These are phyloP conservation scores for Drosophila simulans DNA, from an alignment of 1,140 invertebrate species.

Conservation along the genomic window DNA sequence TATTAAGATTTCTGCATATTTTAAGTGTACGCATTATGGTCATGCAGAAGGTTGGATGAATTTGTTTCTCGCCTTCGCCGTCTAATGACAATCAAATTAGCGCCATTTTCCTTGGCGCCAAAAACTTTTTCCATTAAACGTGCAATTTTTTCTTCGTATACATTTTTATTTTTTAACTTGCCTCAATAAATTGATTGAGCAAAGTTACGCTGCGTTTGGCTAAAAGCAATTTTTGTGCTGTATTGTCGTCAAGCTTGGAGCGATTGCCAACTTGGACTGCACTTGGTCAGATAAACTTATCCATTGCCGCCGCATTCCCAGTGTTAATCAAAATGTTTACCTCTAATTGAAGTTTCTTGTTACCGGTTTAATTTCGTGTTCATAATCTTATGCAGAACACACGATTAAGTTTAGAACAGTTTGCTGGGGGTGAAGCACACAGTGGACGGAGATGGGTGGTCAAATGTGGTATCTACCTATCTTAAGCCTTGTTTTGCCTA, in stretches of 20 bases:
- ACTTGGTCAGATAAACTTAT: conserved; percentile 43
- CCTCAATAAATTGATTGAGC: conserved; percentile 59
- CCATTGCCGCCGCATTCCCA: background rate
- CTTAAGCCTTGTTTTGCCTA: background rate
- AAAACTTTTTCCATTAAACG: conserved; percentile 81
- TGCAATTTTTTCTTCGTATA: conserved; percentile 23
- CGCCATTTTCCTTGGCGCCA: conserved; percentile 54
- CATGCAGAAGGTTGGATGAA: conserved; percentile 39
- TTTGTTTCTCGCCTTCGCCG: conserved; percentile 38
- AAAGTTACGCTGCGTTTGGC: conserved; percentile 48
- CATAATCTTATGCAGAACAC: conserved; percentile 56
- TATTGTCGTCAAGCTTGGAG: conserved; percentile 34
- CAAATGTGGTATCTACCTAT: background rate
- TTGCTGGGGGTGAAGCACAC: background rate
- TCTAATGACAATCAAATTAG: conserved; percentile 81
- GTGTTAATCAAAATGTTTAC: conserved; percentile 57
- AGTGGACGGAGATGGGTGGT: background rate
- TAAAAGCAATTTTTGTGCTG: conserved; percentile 52
- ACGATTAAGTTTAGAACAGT: conserved; percentile 31
- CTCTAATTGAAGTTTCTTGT: conserved; percentile 75
- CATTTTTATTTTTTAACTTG: conserved; percentile 26
- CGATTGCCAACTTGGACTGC: conserved; percentile 46
- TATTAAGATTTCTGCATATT: conserved; percentile 1
- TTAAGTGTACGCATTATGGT: conserved; percentile 24
- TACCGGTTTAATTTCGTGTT: conserved; percentile 61